phyloP scores from a whole-genome alignment of 1,140 invertebrate genomes.

The Musca domestica region DNA sequence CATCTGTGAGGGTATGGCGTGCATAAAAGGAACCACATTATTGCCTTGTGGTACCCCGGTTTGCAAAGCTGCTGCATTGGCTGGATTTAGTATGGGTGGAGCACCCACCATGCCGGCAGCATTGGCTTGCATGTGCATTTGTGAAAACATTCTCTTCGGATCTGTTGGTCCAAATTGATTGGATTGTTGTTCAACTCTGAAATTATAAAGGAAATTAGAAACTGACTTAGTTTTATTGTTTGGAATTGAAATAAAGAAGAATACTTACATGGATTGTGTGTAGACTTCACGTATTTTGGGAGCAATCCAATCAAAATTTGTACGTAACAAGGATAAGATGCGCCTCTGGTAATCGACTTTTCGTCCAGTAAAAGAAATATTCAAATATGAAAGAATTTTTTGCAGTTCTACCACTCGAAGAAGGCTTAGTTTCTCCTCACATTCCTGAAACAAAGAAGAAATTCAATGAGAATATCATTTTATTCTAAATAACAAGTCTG shows the following conservation, averaged over 20 bases:
- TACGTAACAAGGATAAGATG: constrained; percentile 73
- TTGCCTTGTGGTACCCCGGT: constrained; percentile 30
- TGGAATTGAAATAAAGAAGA: not conserved
- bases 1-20: constrained; percentile 53
- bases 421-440: constrained; percentile 77
- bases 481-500: too few species aligned
- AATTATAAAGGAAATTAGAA: not conserved
- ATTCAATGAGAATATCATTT: not conserved
- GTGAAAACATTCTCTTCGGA: constrained; percentile 52
- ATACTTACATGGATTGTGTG: constrained; percentile 52
- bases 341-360: constrained; percentile 82
- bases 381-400: constrained; percentile 74
- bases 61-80: constrained; percentile 22
- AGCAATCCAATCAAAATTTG: constrained; percentile 69
- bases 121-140: constrained; percentile 50
- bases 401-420: constrained; percentile 84
- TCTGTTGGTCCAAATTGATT: constrained; percentile 58
- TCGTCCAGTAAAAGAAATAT: constrained; percentile 81
- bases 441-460: constrained; percentile 52
- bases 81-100: constrained; percentile 16
- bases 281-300: constrained; percentile 83
- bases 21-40: constrained; percentile 41
- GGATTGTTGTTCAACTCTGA: constrained; percentile 23
- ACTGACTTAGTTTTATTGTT: constrained; percentile 6
- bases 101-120: constrained; percentile 38